Conservation (phyloP, 2,888 invertebrate species). For the Venustoraphidia nigricollis region DNA sequence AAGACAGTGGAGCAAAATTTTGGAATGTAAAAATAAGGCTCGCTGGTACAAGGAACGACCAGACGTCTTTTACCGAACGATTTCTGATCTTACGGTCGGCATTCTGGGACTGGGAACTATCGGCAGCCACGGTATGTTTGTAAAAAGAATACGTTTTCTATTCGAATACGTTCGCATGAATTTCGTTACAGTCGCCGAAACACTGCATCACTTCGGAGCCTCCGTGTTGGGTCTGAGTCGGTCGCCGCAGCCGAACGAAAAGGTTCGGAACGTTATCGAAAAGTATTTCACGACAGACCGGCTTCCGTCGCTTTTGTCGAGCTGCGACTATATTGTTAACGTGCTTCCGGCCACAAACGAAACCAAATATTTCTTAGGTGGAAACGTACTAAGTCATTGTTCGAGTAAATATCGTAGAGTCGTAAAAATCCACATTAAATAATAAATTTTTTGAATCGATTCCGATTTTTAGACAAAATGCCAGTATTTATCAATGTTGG, state of each 20-base stretch:
- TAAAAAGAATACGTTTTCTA: not conserved
- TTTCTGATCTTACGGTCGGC: conserved; percentile 32
- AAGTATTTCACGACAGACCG: conserved; percentile 21
- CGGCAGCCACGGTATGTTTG: conserved; percentile 28
- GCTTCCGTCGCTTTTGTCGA: conserved; percentile 24
- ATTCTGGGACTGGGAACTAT: conserved; percentile 37
- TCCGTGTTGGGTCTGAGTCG: conserved; percentile 26
- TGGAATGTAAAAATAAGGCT: conserved; percentile 22
- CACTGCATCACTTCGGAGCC: conserved; percentile 29
- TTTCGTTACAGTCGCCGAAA: conserved; percentile 26
- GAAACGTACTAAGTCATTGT: conserved; percentile 30
- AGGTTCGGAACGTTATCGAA: conserved; percentile 11
- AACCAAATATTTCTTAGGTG: conserved; percentile 32
- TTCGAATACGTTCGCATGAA: not conserved
- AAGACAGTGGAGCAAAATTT: conserved; percentile 24
- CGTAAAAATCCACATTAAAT: not conserved
- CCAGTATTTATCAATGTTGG: conserved; percentile 42
- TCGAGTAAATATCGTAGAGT: conserved; percentile 16
- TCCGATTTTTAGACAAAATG: conserved; percentile 17
- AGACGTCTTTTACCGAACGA: conserved; percentile 23
- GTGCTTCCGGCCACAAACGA: conserved; percentile 33
- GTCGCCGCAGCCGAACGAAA: conserved; percentile 11
- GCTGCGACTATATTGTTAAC: conserved; percentile 38
- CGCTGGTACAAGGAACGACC: conserved; percentile 23
- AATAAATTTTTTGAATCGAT: not conserved